Conservation (phyloP, 2,888 invertebrate species). For the Brachypalpus laphriformis region DNA sequence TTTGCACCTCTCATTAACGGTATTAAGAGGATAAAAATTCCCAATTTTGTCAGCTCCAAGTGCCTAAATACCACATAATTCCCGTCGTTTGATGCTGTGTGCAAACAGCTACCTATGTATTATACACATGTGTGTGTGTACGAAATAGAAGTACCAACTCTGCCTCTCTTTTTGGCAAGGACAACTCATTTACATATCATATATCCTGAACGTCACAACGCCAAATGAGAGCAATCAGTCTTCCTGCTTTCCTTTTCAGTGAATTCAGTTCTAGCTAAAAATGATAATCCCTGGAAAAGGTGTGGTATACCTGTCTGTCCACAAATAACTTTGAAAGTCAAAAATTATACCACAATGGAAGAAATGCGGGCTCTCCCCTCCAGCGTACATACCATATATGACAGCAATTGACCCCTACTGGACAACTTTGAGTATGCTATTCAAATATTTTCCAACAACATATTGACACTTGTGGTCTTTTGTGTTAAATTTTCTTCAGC, state of each 20-base stretch:
- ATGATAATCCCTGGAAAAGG: constrained; percentile 1
- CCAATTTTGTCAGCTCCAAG: constrained; percentile 7
- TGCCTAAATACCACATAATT: constrained; percentile 31
- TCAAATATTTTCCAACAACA: constrained; percentile 17
- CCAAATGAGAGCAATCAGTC: constrained; percentile 1
- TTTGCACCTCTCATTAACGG: constrained; percentile 28
- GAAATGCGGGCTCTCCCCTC: background rate
- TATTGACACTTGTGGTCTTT: constrained; percentile 32
- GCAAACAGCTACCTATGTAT: background rate
- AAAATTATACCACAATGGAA: background rate
- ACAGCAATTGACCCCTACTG: background rate
- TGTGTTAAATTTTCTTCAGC: background rate
- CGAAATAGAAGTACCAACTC: background rate
- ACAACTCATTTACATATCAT: background rate
- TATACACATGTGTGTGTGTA: background rate
- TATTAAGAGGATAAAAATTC: constrained; percentile 15
- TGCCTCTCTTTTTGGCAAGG: background rate
- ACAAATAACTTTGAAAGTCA: constrained; percentile 8
- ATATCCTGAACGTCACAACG: constrained; percentile 1
- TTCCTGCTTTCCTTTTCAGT: background rate
- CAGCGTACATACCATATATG: background rate
- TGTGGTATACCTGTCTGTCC: background rate
- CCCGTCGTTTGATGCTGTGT: constrained; percentile 3
- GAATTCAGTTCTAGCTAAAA: constrained; percentile 3
- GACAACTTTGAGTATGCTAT: background rate